Base-by-base conservation (phyloP, 1,140 invertebrate species). In the Dreissena rostriformis region DNA sequence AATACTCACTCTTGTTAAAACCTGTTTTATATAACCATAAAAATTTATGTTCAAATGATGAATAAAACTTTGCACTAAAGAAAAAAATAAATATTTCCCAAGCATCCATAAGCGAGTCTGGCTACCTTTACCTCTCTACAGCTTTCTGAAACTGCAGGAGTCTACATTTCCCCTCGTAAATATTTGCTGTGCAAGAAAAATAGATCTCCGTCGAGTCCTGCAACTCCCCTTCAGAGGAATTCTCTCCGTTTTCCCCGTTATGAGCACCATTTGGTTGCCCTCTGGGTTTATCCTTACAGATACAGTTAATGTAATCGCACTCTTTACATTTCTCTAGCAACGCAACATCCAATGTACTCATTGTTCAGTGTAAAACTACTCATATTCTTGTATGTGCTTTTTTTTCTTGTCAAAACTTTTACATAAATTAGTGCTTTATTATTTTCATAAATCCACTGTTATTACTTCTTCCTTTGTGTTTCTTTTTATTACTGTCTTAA, bases 261-360 rank as follows among this genome's bases (percentile, higher is more conserved):
- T 39, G 39, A 39, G 39, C 39, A 2, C 66, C 66, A 61, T 67
- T 52, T 53, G 15, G 22, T 22, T 75, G 8, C 12, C 19, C 39
- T 51, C 39, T 15, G 7, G 28, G n/a, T 51, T 72, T 6, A n/a
- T 74, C 29, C 29, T 67, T 39, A 75, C 80, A 82, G 39, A 82
- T 82, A 82, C 80, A 82, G 65, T 82, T 82, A 22, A 82, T 75
- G 57, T 82, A 82, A 24, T 82, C 80, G 68, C 80, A 82, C 17
- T 28, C 19, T 24, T 29, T 28, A 68, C 80, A 82, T 52, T 49
- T 22, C 12, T n/a, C 39, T 24, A 74, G 57, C 72, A 74, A 22
- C 24, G 24, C 61, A 29, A 82, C 49, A 0, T 74, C 72, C 80
- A 66, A 53, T 11, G 19, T 52, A 14, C 24, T 80, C 57, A 61